These are phyloP conservation scores for Pseudoips prasinana DNA, from an alignment of 2,888 invertebrate genomes.

Conservation along the genomic window DNA sequence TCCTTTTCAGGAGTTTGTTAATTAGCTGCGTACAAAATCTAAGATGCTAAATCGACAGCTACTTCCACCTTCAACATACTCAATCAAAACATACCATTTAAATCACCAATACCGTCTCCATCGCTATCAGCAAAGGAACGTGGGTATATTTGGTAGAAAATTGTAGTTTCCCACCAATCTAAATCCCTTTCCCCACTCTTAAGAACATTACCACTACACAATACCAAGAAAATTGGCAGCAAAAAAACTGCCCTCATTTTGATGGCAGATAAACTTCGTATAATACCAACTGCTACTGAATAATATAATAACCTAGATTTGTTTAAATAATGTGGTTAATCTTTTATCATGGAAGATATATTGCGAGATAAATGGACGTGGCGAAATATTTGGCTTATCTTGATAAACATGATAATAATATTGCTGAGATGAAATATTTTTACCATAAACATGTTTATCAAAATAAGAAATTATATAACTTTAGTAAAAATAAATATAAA, in stretches of 20 bases:
- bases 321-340: slow-evolving; percentile 35
- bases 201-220: slow-evolving; percentile 39
- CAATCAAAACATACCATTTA: slow-evolving; percentile 68
- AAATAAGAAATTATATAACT: no score
- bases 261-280: no score
- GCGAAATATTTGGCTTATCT: slow-evolving; percentile 5
- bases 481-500: no score
- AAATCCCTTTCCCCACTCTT: slow-evolving; percentile 40
- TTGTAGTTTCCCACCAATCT: slow-evolving; percentile 89
- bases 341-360: slow-evolving; percentile 18
- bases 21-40: no score
- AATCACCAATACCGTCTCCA: slow-evolving; percentile 86
- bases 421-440: no score
- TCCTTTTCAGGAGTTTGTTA: no score
- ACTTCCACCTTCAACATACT: no score
- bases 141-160: slow-evolving; percentile 91
- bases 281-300: slow-evolving; percentile 14
- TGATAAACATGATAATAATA: no score
- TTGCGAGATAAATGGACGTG: slow-evolving; percentile 14
- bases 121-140: slow-evolving; percentile 89
- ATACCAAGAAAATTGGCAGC: slow-evolving; percentile 42
- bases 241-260: slow-evolving; percentile 49
- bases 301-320: slow-evolving; percentile 29
- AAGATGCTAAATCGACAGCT: no score
- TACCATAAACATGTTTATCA: no score